These are phyloP conservation scores for Endomychus coccineus DNA, from an alignment of 2,888 invertebrate species.

Conservation along the genomic window DNA sequence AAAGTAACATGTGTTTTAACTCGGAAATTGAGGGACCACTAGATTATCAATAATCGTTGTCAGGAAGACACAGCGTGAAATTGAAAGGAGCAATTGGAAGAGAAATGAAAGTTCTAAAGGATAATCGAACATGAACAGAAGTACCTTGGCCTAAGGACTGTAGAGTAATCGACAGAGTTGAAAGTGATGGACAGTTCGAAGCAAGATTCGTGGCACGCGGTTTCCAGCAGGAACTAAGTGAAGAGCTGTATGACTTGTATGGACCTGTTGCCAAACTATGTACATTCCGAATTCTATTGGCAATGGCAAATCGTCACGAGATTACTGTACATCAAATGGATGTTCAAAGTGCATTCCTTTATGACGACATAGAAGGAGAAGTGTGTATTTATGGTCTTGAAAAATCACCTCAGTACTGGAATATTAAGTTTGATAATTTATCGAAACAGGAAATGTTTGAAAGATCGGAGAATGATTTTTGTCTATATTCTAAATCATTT, in stretches of 20 bases:
- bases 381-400: conserved; percentile 5
- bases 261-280: conserved; percentile 3
- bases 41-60: too few species aligned
- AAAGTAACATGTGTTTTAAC: too few species aligned
- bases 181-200: conserved; percentile 18
- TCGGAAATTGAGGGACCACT: too few species aligned
- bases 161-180: conserved; percentile 7
- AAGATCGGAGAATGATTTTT: conserved; percentile 17
- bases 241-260: conserved; percentile 7
- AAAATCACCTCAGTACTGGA: conserved; percentile 19
- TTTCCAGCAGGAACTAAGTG: conserved; percentile 4
- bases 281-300: neutral
- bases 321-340: too few species aligned
- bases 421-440: conserved; percentile 20
- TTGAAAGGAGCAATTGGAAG: neutral
- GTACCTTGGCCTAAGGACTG: conserved; percentile 5
- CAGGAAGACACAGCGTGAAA: too few species aligned
- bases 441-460: conserved; percentile 13
- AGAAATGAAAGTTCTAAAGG: neutral
- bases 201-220: conserved; percentile 21
- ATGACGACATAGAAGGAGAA: neutral
- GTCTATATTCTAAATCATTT: conserved; percentile 16
- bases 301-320: neutral
- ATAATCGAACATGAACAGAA: conserved; percentile 14
- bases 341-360: too few species aligned